Base-by-base conservation (phyloP, 2,888 invertebrate genomes). In the Lottia scabra region DNA sequence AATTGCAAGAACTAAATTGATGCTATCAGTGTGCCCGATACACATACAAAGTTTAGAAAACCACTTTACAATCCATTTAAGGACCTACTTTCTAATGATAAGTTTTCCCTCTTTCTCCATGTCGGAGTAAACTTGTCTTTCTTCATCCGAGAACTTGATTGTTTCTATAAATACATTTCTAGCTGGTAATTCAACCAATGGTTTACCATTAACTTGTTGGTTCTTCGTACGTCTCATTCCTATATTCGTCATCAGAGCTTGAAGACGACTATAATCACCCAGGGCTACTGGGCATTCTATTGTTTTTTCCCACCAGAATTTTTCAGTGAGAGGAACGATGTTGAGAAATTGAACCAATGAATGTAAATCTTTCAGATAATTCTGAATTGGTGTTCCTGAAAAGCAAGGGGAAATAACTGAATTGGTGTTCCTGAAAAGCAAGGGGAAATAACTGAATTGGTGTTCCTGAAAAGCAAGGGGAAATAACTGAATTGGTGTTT, bases 301-400 rank as follows among this genome's bases (percentile, higher is more conserved):
- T 0, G 80, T 80, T 16, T 82, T 68, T 10, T 75, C 65, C 84
- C 84, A 84, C 80, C 79, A 82, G 27, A 75, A 70, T 63, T 70
- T 72, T 44, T 83, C 83, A 27, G 78, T 81, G 68, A 84, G 81
- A 10, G 83, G 84, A 56, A 73, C 76, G 12, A 84, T 76, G 83
- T 98, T 91, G 73, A 99, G 91, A 91, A 99, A 99, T 91, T 99
- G 99, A 38, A 99, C 92, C 74, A 99, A 91, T 4, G 99, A 98
- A 98, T 98, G 99, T 77, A 99, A 91, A 89, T 99, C 98, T 0
- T 98, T 98, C 83, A 99, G 91, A 89, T 98, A 98, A 90, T 98
- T 98, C 82, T 90, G 88, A 72, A 98, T 91, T n/a, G 98, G 98
- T 63, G 98, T 98, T 76, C 98, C 98, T 15, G 98, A 97, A 16